Evolutionary conservation across 2,113 vertebrate genomes (phyloP).

Genomic region (Pseudopipra pipra): DNA sequence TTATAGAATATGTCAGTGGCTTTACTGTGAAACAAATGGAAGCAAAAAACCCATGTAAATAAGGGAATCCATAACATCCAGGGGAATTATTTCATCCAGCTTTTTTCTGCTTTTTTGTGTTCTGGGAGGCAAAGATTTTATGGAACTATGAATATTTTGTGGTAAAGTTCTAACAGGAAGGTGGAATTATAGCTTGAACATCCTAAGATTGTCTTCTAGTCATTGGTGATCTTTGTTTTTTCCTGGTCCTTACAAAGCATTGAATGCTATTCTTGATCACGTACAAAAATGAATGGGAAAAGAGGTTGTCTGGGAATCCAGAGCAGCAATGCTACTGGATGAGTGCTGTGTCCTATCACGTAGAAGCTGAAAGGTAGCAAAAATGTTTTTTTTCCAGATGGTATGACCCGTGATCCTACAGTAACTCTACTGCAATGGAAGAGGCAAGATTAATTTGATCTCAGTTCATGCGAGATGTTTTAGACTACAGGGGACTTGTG

Average conservation of each 20-base stretch:
- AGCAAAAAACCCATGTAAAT: background rate
- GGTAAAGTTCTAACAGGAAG: background rate
- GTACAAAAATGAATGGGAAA: background rate
- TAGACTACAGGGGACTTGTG: background rate
- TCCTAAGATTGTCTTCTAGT: background rate
- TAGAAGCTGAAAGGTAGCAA: background rate
- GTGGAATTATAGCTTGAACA: background rate
- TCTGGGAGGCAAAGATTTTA: background rate
- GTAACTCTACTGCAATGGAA: background rate
- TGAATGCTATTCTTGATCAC: accelerated
- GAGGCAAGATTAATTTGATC: background rate
- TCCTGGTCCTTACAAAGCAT: background rate
- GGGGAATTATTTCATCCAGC: background rate
- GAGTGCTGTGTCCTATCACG: accelerated
- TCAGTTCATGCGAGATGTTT: accelerated
- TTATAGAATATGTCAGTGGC: background rate
- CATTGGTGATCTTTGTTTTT: background rate
- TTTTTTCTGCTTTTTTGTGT: background rate
- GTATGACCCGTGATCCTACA: background rate
- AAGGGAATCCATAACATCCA: background rate
- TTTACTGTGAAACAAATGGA: background rate
- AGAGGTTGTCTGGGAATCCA: background rate
- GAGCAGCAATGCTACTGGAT: background rate
- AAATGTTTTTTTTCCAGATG: background rate
- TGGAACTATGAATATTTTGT: background rate